These are phyloP conservation scores for Orthonyx spaldingii DNA, from an alignment of 2,113 vertebrate species.

Conservation along the genomic window DNA sequence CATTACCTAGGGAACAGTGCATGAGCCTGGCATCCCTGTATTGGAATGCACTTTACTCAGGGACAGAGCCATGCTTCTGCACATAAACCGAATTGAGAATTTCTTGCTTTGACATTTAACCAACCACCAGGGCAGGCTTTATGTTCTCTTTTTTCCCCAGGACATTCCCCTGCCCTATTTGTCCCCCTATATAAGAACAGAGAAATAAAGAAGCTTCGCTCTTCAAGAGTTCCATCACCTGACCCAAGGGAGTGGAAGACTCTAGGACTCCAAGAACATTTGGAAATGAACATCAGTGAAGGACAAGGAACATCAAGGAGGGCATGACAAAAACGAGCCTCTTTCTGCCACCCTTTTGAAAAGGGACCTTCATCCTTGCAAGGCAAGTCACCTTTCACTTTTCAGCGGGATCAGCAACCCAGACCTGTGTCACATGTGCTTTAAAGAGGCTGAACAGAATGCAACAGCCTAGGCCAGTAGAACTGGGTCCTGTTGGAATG, in stretches of 20 bases:
- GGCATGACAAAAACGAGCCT: background rate
- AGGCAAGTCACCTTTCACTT: background rate
- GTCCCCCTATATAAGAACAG: background rate
- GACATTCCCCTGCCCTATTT: background rate
- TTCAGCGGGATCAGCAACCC: background rate
- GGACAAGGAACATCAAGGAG: background rate
- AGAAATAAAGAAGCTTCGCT: background rate
- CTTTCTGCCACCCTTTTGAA: background rate
- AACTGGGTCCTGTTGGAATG: background rate
- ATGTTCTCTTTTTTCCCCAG: background rate
- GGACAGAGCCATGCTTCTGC: background rate
- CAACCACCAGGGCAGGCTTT: background rate
- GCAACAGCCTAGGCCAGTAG: background rate
- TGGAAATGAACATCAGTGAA: background rate
- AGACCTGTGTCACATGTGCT: background rate
- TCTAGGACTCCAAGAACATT: background rate
- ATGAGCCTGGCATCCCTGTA: background rate
- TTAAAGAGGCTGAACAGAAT: background rate
- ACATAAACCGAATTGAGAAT: background rate
- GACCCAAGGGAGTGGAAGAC: background rate
- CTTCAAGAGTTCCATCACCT: background rate
- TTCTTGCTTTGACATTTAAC: background rate
- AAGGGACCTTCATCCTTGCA: background rate
- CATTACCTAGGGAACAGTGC: conserved; percentile 13
- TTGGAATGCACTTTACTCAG: background rate